Percentiles rank a stretch among this genome's conserved stretches.
phyloP scores from a whole-genome alignment of 2,888 invertebrate genomes.

The Dryobotodes eremita region DNA sequence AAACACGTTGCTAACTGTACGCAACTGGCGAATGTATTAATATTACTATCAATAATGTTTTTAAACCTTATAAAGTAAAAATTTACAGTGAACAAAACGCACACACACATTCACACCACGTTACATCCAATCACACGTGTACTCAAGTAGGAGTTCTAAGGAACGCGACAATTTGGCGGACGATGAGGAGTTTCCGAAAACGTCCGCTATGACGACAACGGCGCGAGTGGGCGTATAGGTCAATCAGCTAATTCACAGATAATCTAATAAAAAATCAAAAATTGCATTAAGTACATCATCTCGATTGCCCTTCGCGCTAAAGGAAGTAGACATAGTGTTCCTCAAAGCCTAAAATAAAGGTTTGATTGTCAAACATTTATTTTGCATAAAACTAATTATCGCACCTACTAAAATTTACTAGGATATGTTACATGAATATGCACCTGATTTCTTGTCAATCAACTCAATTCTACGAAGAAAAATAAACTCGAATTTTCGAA shows the following conservation, averaged over 20 bases:
- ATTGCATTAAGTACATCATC: conserved; percentile 38
- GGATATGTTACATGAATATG: conserved; percentile 59
- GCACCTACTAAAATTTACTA: conserved; percentile 59
- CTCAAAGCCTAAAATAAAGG: conserved; percentile 54
- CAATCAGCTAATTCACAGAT: conserved; percentile 19
- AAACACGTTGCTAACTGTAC: conserved; percentile 56
- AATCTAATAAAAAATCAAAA: conserved; percentile 51
- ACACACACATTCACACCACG: conserved; percentile 60
- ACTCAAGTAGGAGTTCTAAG: conserved; percentile 47
- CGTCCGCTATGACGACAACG: conserved; percentile 27
- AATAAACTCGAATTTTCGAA: conserved; percentile 42
- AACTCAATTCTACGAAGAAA: conserved; percentile 26
- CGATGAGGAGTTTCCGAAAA: conserved; percentile 46
- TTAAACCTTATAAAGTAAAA: conserved; percentile 83
- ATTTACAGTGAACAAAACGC: conserved; percentile 76
- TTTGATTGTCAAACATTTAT: conserved; percentile 57
- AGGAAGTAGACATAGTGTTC: conserved; percentile 18
- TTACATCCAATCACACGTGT: conserved; percentile 71
- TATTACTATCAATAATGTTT: conserved; percentile 69
- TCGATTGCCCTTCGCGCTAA: conserved; percentile 41
- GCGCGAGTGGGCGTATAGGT: conserved; percentile 43
- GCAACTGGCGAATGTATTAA: conserved; percentile 57
- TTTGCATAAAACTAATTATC: conserved; percentile 44
- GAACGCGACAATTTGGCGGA: conserved; percentile 53
- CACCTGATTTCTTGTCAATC: conserved; percentile 38